phyloP scores from a whole-genome alignment of 2,888 invertebrate species.

The Polyommatus iphigenia region DNA sequence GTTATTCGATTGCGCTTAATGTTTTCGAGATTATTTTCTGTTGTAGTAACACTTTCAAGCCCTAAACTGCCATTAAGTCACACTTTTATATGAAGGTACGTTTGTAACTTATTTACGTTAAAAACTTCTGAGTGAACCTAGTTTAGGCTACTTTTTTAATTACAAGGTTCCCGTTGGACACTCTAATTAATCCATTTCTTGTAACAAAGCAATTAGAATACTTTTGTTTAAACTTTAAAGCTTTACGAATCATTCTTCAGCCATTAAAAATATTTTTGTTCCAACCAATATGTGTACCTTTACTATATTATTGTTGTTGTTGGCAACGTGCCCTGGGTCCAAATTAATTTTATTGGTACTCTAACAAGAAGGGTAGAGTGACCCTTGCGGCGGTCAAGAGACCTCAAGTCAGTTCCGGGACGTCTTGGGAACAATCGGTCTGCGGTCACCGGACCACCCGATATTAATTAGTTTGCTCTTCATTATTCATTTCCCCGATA shows the following conservation, averaged over 20 bases:
- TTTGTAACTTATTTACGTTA: too few relatives aligned
- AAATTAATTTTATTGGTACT: slow-evolving; percentile 31
- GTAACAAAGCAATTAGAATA: too few relatives aligned
- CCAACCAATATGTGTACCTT: background rate
- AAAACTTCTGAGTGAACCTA: too few relatives aligned
- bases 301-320: background rate
- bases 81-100: too few relatives aligned
- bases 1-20: background rate
- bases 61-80: background rate
- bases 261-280: too few relatives aligned
- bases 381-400: slow-evolving; percentile 49
- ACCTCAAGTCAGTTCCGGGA: slow-evolving; percentile 46
- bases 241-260: too few relatives aligned
- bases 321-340: background rate
- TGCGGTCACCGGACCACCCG: slow-evolving; percentile 44
- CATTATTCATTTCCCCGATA: slow-evolving; percentile 43
- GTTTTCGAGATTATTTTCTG: background rate
- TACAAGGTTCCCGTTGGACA: too few relatives aligned
- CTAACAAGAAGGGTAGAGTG: slow-evolving; percentile 44
- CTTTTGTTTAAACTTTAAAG: too few relatives aligned
- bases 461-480: slow-evolving; percentile 50
- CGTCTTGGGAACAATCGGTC: slow-evolving; percentile 51
- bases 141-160: too few relatives aligned
- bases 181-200: too few relatives aligned
- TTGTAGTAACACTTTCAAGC: background rate